Conservation (phyloP, 2,888 invertebrate genomes). For the Caenorhabditis macrosperma region DNA sequence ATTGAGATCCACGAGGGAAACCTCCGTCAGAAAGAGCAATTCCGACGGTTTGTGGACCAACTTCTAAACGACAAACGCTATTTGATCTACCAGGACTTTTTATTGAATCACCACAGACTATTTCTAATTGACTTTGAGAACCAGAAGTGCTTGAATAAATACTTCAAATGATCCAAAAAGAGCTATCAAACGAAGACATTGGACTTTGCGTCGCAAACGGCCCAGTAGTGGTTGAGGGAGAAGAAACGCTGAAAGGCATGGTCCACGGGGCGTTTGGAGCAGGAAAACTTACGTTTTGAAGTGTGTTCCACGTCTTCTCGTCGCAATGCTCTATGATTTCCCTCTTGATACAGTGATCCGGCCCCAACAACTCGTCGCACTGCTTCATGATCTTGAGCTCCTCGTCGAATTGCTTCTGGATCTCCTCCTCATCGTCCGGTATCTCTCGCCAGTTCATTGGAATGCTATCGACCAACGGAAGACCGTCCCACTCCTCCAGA, state of each 20-base stretch:
- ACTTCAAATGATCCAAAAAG: background rate
- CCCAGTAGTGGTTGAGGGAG: no score
- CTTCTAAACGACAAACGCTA: background rate
- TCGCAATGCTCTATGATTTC: background rate
- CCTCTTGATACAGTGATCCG: constrained; percentile 5
- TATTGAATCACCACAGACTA: background rate
- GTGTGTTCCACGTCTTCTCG: background rate
- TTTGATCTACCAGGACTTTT: background rate
- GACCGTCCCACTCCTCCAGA: no score
- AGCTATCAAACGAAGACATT: background rate
- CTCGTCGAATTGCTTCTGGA: no score
- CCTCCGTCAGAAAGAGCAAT: background rate
- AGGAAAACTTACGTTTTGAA: constrained; percentile 4
- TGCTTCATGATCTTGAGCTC: no score
- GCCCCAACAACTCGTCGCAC: background rate
- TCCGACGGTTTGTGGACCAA: background rate
- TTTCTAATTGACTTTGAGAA: background rate
- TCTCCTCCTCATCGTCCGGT: no score
- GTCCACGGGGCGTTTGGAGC: background rate
- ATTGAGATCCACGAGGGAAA: background rate
- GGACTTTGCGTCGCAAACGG: no score
- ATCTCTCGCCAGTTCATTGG: no score
- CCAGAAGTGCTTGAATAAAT: background rate
- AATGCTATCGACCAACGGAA: no score
- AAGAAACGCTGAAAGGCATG: background rate